phyloP scores from a whole-genome alignment of 2,888 invertebrate species.

The Lycocerus yunnanus region DNA sequence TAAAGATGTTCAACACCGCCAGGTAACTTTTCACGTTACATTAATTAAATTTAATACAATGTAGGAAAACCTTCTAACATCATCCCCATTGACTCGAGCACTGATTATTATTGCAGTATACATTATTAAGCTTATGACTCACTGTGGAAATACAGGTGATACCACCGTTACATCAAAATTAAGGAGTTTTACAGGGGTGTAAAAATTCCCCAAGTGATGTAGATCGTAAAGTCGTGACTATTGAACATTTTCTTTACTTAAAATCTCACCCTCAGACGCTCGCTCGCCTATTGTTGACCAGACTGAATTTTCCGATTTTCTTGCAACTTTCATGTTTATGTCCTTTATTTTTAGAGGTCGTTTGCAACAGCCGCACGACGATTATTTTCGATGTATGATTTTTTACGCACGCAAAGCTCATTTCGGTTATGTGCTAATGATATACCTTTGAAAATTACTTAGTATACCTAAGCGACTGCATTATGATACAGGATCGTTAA shows the following conservation, averaged over 20 bases:
- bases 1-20: slow-evolving; percentile 1
- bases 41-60: slow-evolving; percentile 18
- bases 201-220: slow-evolving; percentile 27
- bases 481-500: not conserved
- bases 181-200: slow-evolving; percentile 19
- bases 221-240: slow-evolving; percentile 30
- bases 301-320: slow-evolving; percentile 28
- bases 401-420: slow-evolving; percentile 25
- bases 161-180: slow-evolving; percentile 26
- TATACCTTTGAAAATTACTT: slow-evolving; percentile 15
- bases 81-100: slow-evolving; percentile 19
- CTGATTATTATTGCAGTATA: slow-evolving; percentile 17
- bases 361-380: slow-evolving; percentile 18
- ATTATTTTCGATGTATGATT: slow-evolving; percentile 25
- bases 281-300: slow-evolving; percentile 28
- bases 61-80: slow-evolving; percentile 19
- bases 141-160: slow-evolving; percentile 33
- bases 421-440: slow-evolving; percentile 22
- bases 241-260: slow-evolving; percentile 24
- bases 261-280: slow-evolving; percentile 27
- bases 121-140: slow-evolving; percentile 32
- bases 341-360: slow-evolving; percentile 26
- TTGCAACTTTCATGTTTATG: slow-evolving; percentile 30
- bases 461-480: slow-evolving; percentile 8
- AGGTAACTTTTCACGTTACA: slow-evolving; percentile 7